Conservation (phyloP, 2,113 vertebrate genomes). For the Colius striatus region DNA sequence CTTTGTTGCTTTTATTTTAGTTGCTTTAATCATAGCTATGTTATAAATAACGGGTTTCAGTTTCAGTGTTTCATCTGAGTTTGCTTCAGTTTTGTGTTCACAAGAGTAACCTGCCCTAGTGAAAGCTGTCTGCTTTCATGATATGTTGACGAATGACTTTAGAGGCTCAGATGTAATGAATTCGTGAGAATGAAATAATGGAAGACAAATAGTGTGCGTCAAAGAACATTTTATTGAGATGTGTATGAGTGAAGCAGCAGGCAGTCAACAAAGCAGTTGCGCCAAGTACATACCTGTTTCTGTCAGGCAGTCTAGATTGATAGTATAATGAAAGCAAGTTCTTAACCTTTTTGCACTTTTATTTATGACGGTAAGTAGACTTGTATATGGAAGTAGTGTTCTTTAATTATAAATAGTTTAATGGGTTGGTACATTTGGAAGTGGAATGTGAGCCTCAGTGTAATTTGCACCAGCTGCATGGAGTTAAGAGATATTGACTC, state of each 20-base stretch:
- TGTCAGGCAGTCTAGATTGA: background rate
- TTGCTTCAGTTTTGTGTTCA: background rate
- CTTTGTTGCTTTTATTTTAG: background rate
- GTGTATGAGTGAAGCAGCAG: background rate
- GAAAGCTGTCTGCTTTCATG: background rate
- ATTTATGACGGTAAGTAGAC: background rate
- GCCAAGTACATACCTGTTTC: background rate
- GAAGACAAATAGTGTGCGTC: background rate
- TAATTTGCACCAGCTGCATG: background rate
- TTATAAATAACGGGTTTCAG: rapidly evolving
- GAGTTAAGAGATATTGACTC: background rate
- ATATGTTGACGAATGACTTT: background rate
- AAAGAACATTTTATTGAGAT: background rate
- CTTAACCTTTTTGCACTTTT: background rate
- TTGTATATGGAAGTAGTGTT: background rate
- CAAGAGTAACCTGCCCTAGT: background rate
- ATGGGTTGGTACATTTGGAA: background rate
- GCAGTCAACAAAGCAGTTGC: background rate
- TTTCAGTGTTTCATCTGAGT: background rate
- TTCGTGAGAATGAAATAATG: background rate
- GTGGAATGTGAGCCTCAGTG: background rate
- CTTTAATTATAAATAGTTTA: background rate
- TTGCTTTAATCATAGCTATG: rapidly evolving
- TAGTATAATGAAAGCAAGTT: background rate
- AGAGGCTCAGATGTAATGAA: background rate